Base-by-base conservation (phyloP, 2,888 invertebrate genomes). In the Pammene aurita region DNA sequence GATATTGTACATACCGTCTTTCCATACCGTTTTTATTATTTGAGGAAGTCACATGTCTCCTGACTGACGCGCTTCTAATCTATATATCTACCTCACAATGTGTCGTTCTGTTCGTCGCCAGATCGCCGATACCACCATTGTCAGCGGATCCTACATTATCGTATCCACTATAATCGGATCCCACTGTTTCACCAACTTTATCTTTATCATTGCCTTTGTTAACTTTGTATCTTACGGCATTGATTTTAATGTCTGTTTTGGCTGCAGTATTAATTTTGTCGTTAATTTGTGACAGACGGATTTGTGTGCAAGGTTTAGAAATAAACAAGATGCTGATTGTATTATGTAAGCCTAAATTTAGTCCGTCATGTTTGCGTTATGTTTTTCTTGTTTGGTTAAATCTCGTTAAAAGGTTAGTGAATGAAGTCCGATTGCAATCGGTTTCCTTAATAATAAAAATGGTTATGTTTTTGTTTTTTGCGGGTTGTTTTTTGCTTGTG, bases 301-400 rank as follows among this genome's bases (percentile, higher is more conserved):
- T 91, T 90, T 89, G 89, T 89, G 86, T 86, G 83, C 77, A 84
- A 77, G 82, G 84, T 87, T 89, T 87, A 90, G 86, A 87, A 89
- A 87, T 89, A 87, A 88, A 89, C 87, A 85, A 89, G 84, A 83
- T 80, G 84, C 84, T 90, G 90, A 90, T 90, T 90, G 88, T 84
- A 85, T 89, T 87, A 84, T 87, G 85, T 86, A 85, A 87, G 86
- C 82, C 83, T 80, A 82, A 80, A 81, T 83, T 86, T 84, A 81
- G 82, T 81, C 82, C 82, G 85, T 86, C 87, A 85, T 76, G 75
- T 71, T 72, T 78, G 78, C 34, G 77, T 79, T 75, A 80, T 79
- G 76, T 77, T 26, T 80, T 81, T 73, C 74, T 75, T 64, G 61
- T 69, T 69, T 57, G 38, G 50, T 57, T 62, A 48, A 41, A 62